Conservation (phyloP, 1,140 invertebrate genomes). For the Zophobas morio region DNA sequence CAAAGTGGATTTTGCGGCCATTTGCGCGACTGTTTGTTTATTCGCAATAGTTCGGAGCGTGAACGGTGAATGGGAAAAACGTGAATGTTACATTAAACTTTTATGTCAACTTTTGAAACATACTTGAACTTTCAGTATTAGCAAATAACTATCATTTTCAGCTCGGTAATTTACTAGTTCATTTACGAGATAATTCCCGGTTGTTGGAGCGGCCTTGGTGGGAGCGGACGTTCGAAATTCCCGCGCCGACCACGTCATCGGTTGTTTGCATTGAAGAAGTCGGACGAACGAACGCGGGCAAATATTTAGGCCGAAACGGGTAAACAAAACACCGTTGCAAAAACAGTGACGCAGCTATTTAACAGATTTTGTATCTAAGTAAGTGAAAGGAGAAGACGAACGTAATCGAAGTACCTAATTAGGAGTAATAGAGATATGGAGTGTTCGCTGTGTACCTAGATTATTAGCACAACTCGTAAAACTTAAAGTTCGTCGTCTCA, state of each 20-base stretch:
- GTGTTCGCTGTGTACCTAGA: too few relatives aligned
- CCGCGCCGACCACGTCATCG: background rate
- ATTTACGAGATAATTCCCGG: conserved; percentile 39
- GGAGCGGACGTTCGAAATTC: conserved; percentile 14
- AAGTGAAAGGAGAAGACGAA: too few relatives aligned
- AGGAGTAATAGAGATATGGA: too few relatives aligned
- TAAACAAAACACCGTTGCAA: too few relatives aligned
- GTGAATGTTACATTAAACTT: conserved; percentile 49
- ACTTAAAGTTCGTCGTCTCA: too few relatives aligned
- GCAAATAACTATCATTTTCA: conserved; percentile 47
- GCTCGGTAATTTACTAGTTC: conserved; percentile 40
- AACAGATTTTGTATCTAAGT: too few relatives aligned
- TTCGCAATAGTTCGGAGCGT: conserved; percentile 23
- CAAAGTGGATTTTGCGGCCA: conserved; percentile 5
- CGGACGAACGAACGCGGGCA: too few relatives aligned
- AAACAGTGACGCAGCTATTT: too few relatives aligned
- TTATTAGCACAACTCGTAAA: too few relatives aligned
- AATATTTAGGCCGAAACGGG: too few relatives aligned
- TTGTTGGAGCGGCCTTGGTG: conserved; percentile 14
- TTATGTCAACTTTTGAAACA: conserved; percentile 49
- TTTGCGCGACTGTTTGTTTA: background rate
- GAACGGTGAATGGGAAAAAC: conserved; percentile 49
- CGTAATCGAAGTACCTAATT: too few relatives aligned
- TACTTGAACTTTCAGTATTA: conserved; percentile 50
- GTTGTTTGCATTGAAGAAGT: too few relatives aligned